phyloP scores from a whole-genome alignment of 53 echinoderm and acorn worm genomes.

The Antedon mediterranea region DNA sequence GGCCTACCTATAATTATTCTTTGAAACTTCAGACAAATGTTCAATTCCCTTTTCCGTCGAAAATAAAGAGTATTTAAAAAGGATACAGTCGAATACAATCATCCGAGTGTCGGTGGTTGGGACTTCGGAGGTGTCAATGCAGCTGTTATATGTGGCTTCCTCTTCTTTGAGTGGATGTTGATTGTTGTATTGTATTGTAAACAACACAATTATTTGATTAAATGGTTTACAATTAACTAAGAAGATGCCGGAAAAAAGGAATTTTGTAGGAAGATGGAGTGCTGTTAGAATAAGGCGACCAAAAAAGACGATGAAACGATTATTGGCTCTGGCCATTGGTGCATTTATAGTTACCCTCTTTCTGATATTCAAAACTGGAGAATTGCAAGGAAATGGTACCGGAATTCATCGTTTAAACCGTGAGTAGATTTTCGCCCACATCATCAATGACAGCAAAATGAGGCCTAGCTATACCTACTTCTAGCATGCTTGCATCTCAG shows the following conservation, averaged over 20 bases:
- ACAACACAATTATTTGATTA: background rate
- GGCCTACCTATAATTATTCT: too few species aligned
- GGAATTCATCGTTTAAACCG: background rate
- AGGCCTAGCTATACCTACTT: too few species aligned
- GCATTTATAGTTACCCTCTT: background rate
- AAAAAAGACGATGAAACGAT: background rate
- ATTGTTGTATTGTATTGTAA: too few species aligned
- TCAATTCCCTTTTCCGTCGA: too few species aligned
- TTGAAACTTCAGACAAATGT: too few species aligned
- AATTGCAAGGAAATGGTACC: background rate
- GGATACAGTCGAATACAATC: background rate
- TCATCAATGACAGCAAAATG: too few species aligned
- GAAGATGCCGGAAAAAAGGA: background rate
- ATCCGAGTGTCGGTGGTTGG: background rate
- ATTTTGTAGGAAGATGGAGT: background rate
- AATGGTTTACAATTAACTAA: background rate
- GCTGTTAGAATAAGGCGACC: background rate
- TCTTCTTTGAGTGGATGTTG: too few species aligned
- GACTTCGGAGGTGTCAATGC: too few species aligned
- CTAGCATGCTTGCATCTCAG: too few species aligned
- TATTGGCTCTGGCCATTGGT: background rate
- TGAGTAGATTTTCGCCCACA: background rate
- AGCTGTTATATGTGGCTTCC: too few species aligned
- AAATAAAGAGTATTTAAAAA: background rate
- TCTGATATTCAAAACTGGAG: background rate